phyloP scores from a whole-genome alignment of 23 tunicate species.

The Aplidium turbinatum region DNA sequence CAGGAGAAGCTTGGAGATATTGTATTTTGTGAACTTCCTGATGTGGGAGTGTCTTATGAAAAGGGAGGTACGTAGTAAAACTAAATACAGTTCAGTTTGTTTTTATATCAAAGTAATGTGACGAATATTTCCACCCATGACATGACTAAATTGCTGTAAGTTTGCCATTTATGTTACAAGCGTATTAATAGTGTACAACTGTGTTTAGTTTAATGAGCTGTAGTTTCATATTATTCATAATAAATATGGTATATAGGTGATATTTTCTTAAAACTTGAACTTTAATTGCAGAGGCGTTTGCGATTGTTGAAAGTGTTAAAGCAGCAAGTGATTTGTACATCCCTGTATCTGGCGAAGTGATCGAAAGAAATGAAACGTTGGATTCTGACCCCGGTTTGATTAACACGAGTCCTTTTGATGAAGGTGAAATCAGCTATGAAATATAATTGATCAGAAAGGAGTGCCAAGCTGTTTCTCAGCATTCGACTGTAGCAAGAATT shows the following conservation, averaged over 20 bases:
- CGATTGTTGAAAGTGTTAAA: slow-evolving; percentile 83
- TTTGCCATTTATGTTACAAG: too few relatives aligned
- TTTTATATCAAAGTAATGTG: too few relatives aligned
- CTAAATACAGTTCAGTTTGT: too few relatives aligned
- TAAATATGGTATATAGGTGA: too few relatives aligned
- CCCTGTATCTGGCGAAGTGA: slow-evolving; percentile 64
- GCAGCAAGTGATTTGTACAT: slow-evolving; percentile 76
- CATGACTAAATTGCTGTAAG: too few relatives aligned
- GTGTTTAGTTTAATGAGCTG: too few relatives aligned
- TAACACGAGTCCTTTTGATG: slow-evolving; percentile 54
- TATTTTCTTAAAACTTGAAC: too few relatives aligned
- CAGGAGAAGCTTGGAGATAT: slow-evolving; percentile 85
- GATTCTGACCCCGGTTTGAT: slow-evolving; percentile 46
- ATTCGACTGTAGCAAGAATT: neutral
- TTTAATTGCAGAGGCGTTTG: slow-evolving; percentile 67
- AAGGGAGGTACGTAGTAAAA: slow-evolving; percentile 87
- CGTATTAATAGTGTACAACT: too few relatives aligned
- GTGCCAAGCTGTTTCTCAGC: neutral
- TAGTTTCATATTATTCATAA: too few relatives aligned
- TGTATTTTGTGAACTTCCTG: slow-evolving; percentile 84
- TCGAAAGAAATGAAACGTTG: slow-evolving; percentile 37
- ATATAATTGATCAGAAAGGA: too few relatives aligned
- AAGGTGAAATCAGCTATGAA: slow-evolving; percentile 65
- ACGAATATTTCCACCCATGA: too few relatives aligned
- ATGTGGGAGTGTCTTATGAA: slow-evolving; percentile 45